Conservation (phyloP, 2,113 vertebrate genomes). For the Bujurquina vittata region DNA sequence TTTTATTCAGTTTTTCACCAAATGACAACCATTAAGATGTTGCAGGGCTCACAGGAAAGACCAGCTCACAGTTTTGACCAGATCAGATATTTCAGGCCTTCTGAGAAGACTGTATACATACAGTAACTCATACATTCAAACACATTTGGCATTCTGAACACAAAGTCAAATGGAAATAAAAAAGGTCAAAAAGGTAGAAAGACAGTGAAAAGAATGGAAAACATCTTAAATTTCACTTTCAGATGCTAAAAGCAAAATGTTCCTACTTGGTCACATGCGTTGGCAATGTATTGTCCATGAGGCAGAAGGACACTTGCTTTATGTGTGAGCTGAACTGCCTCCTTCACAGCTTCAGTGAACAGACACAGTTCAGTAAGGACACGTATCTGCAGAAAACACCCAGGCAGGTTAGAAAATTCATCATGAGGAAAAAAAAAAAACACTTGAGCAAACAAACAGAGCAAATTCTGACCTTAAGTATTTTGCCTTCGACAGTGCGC, state of each 20-base stretch:
- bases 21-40: background rate
- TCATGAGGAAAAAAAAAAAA: background rate
- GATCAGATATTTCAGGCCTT: background rate
- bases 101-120: background rate
- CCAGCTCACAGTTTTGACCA: background rate
- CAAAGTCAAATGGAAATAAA: background rate
- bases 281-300: slow-evolving; percentile 30
- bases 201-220: background rate
- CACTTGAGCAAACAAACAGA: background rate
- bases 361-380: slow-evolving; percentile 73
- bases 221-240: background rate
- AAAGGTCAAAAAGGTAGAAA: background rate
- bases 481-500: slow-evolving; percentile 84
- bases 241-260: background rate
- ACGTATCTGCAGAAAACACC: slow-evolving; percentile 54
- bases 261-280: slow-evolving; percentile 53
- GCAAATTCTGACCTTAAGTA: slow-evolving; percentile 86
- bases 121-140: no score
- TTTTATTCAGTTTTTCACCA: background rate
- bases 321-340: slow-evolving; percentile 58
- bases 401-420: background rate
- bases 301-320: slow-evolving; percentile 59
- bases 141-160: background rate
- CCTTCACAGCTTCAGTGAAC: slow-evolving; percentile 74
- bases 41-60: background rate